Conservation (phyloP, 2,113 vertebrate genomes). For the Mus pahari region DNA sequence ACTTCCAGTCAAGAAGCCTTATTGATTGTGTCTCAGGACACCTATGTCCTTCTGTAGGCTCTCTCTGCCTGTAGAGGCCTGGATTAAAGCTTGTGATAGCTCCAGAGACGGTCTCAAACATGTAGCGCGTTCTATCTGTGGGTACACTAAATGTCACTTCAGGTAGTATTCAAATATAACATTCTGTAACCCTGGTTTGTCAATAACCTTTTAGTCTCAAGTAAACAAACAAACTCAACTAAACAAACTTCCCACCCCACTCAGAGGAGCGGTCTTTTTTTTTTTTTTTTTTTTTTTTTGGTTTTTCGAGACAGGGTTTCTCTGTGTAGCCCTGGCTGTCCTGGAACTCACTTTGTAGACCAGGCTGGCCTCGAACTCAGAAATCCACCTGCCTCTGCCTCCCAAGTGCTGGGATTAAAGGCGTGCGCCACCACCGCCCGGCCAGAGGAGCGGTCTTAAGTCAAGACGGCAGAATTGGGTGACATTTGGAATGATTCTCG, state of each 20-base stretch:
- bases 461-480: background rate
- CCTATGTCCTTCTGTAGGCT: background rate
- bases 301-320: no score
- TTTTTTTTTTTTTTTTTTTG: no score
- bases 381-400: no score
- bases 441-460: background rate
- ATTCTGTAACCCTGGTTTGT: background rate
- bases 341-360: no score
- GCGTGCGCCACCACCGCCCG: no score
- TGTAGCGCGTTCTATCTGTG: background rate
- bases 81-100: background rate
- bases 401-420: no score
- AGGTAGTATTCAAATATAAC: background rate
- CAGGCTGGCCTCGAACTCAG: no score
- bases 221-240: background rate
- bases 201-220: constrained; percentile 2
- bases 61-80: background rate
- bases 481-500: background rate
- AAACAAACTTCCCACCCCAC: background rate
- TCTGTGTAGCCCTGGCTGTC: no score
- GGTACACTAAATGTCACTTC: background rate
- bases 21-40: background rate
- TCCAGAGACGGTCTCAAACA: background rate
- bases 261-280: no score
- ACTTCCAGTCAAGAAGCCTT: background rate